These are phyloP conservation scores for Campylorhamphus procurvoides DNA, from an alignment of 2,113 vertebrate species.

Conservation along the genomic window DNA sequence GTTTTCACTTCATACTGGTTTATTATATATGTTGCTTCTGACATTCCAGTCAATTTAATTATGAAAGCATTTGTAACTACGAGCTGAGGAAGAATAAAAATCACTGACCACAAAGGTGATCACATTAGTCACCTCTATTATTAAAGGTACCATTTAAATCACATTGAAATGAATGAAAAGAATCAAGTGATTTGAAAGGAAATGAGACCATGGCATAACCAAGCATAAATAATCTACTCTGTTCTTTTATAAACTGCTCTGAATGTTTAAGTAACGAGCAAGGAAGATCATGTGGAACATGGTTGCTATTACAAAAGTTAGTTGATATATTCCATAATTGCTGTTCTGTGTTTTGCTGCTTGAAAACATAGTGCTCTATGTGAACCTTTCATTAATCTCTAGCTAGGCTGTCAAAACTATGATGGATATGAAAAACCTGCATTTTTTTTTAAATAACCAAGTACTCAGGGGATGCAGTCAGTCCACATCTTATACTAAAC, in stretches of 20 bases:
- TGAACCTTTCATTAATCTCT: slow-evolving; percentile 76
- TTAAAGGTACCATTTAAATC: background rate
- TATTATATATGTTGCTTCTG: background rate
- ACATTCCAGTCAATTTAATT: background rate
- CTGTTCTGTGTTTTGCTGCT: slow-evolving; percentile 43
- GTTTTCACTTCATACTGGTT: background rate
- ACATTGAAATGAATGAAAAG: background rate
- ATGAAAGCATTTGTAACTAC: background rate
- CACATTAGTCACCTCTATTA: background rate
- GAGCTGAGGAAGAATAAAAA: background rate
- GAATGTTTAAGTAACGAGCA: background rate
- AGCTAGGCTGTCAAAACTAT: slow-evolving; percentile 71
- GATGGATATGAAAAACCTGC: slow-evolving; percentile 60
- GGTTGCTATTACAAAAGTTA: slow-evolving; percentile 60
- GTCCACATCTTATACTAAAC: background rate
- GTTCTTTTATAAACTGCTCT: background rate
- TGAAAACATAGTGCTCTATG: slow-evolving; percentile 51
- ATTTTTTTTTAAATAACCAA: background rate
- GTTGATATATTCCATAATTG: slow-evolving; percentile 39
- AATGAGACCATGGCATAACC: background rate
- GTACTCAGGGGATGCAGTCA: slow-evolving; percentile 22
- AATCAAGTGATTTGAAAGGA: background rate
- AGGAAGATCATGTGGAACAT: slow-evolving; percentile 39
- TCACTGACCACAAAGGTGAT: background rate
- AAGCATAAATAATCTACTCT: background rate